Evolutionary conservation across 1,140 invertebrate species (phyloP).

Genomic region (Drosophila serrata): DNA sequence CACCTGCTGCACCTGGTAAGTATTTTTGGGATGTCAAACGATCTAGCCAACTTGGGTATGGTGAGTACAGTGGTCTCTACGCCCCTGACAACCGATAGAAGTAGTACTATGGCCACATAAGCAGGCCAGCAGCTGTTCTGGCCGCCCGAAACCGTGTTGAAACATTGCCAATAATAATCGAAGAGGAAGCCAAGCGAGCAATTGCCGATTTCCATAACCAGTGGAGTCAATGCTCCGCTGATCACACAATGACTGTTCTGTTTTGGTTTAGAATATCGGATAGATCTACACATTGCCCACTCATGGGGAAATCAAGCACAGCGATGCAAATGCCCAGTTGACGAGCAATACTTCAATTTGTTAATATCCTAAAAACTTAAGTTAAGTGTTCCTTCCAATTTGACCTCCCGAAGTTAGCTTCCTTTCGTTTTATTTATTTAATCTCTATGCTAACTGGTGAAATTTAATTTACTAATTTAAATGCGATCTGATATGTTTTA

Average conservation of each 20-base stretch:
- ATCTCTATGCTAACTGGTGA: not conserved
- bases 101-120: not conserved
- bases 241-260: slow-evolving; percentile 33
- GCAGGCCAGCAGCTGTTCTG: slow-evolving; percentile 11
- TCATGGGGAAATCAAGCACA: not conserved
- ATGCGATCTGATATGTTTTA: not conserved
- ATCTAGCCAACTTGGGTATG: not conserved
- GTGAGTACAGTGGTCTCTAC: not conserved
- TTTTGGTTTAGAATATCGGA: slow-evolving; percentile 19
- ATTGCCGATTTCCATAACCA: slow-evolving; percentile 35
- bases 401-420: no score
- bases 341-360: not conserved
- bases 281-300: not conserved
- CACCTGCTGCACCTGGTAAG: not conserved
- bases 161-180: slow-evolving; percentile 32
- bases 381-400: no score
- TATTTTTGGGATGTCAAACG: not conserved
- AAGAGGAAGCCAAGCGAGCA: slow-evolving; percentile 35
- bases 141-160: not conserved
- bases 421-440: not conserved
- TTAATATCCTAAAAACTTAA: not conserved
- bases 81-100: slow-evolving; percentile 9
- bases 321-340: not conserved
- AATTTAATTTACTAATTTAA: not conserved
- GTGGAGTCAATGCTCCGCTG: slow-evolving; percentile 24